Base-by-base conservation (phyloP, 2,888 invertebrate species). In the Griposia aprilina region DNA sequence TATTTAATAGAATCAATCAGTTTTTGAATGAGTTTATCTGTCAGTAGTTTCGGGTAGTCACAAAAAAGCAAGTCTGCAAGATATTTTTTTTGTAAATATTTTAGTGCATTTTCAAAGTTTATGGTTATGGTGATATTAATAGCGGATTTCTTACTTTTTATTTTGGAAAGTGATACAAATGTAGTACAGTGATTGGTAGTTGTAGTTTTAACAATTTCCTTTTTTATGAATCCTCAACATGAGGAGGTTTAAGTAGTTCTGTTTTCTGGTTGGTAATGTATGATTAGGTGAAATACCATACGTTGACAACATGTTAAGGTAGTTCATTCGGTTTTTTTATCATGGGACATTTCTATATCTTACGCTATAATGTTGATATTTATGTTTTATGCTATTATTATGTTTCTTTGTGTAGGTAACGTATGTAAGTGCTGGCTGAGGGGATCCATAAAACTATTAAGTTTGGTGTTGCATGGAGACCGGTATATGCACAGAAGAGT, bases 201-300 rank as follows among this genome's bases (percentile, higher is more conserved):
- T 10, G 59, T 60, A 26, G 70, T 59, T 45, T 70, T 10, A 36
- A 63, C 11, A 23, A 63, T 11, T 59, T 11, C 57, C 59, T 17
- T 26, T 70, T 70, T 70, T 59, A 26, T 70, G 8, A 70, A 70
- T 15, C 20, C 59, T 23, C 13, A 48, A 11, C 59, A 70, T 70
- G 45, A 48, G 59, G 41, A 59, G 70, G 26, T 70, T 59, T 26
- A 59, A 7, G 26, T 45, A 70, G n/a, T 57, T 70, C 41, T 1
- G n/a, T 10, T 70, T 45, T 59, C 70, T 70, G 45, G 59, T 70
- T 2, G 57, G 70, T 26, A 70, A n/a, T n/a, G 57, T 45, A 17
- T 59, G 59, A 26, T 45, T 59, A 26, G 70, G 41, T 57, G 48
- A n/a, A 48, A 70, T 70, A 41, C 70, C 70, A 59, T 59, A 59